phyloP scores from a whole-genome alignment of 2,113 vertebrate genomes.

The human region GRCh38 chr2:48184001-48184500 shows the following conservation, averaged over 20 bases:
- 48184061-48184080: background rate
- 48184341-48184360: constrained; percentile 11
- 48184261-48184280: background rate
- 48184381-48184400: too few relatives aligned
- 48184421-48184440: too few relatives aligned
- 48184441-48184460: too few relatives aligned
- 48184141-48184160: background rate
- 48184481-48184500: too few relatives aligned
- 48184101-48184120: background rate
- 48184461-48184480: too few relatives aligned
- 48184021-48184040: background rate
- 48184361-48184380: too few relatives aligned
- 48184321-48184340: background rate
- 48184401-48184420: too few relatives aligned
- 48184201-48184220: background rate
- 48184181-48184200: background rate
- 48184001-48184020: background rate
- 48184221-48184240: background rate
- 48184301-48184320: background rate
- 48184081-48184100: background rate
- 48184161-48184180: background rate
- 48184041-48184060: background rate
- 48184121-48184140: background rate
- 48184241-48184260: background rate
- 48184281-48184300: background rate